Evolutionary conservation across 2,888 invertebrate species (phyloP).

Genomic region (Dicyrtoma fusca): DNA sequence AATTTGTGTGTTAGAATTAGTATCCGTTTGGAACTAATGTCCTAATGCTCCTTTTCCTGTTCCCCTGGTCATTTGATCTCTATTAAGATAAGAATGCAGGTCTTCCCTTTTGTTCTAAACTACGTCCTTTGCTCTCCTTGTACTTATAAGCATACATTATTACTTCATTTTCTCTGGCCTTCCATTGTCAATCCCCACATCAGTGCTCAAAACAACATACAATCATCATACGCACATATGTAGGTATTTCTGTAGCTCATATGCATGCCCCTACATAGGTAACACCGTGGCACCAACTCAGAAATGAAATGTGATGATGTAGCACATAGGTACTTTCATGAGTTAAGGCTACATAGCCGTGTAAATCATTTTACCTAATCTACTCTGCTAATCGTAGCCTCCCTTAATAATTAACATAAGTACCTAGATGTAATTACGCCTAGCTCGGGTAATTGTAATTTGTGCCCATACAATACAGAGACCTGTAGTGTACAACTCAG

Average conservation of each 20-base stretch:
- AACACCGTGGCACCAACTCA: too few species aligned
- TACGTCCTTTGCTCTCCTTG: too few species aligned
- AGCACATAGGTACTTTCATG: too few species aligned
- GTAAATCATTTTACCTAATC: not conserved
- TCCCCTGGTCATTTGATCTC: slow-evolving; percentile 48
- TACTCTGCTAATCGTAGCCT: not conserved
- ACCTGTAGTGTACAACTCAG: too few species aligned
- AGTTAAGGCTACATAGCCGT: too few species aligned
- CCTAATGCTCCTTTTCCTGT: slow-evolving; percentile 44
- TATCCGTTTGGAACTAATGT: not conserved
- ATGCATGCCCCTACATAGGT: not conserved
- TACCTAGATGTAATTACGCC: not conserved
- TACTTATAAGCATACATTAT: slow-evolving; percentile 5
- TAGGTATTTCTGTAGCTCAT: too few species aligned
- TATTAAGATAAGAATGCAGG: slow-evolving; percentile 48
- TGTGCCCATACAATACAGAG: too few species aligned
- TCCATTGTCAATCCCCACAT: not conserved
- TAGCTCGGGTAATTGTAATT: too few species aligned
- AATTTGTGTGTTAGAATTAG: too few species aligned
- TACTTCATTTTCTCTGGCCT: not conserved
- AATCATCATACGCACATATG: not conserved
- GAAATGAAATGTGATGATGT: too few species aligned
- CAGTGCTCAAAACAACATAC: not conserved
- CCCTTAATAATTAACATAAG: not conserved
- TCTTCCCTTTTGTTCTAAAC: too few species aligned